Evolutionary conservation across 1,140 invertebrate genomes (phyloP), one percentile per base, ranked within the genome.

Genomic region (Drosophila mauritiana): DNA sequence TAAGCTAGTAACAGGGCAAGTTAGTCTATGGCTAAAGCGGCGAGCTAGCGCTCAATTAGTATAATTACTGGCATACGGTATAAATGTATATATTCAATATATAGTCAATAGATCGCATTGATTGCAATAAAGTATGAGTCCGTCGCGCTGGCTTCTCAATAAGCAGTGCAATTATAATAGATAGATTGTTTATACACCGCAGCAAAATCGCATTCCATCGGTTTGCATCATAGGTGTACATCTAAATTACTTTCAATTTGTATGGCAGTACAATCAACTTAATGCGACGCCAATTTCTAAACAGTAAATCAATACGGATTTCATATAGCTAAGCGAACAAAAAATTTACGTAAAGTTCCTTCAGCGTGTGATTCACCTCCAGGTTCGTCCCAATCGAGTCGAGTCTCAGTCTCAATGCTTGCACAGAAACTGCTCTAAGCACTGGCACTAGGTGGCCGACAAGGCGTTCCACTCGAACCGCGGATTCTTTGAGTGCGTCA

Each of bases 401-500:
- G 43, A 20, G 17, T 49, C 20, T 46, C 74, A 78, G 79, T 69
- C 69, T 89, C 81, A 89, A 57, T 89, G 84, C 77, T 48, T 77
- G 80, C 84, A 89, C 15, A 73, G 78, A 86, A 92, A 86, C 78
- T 91, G 78, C 63, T 91, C 90, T 62, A 92, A 90, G 74, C 91
- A 92, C 91, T 78, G 80, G 73, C 91, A 92, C 91, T 92, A 92
- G 91, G 91, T 92, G 79, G 80, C 68, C 83, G 90, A 69, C 25
- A 92, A 48, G 12, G 79, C 82, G 51, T 88, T 96, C 96, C 96
- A 97, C 91, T 98, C 96, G 89, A 97, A 98, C 48, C 96, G 93
- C 67, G 95, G 95, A 84, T 97, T 97, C 90, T 95, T 95, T 13
- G 96, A 95, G 92, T 98, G 97, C 15, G 96, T 97, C 11, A 97